Evolutionary conservation across 2,888 invertebrate genomes (phyloP).

Genomic region (Pseudococcus viburni): DNA sequence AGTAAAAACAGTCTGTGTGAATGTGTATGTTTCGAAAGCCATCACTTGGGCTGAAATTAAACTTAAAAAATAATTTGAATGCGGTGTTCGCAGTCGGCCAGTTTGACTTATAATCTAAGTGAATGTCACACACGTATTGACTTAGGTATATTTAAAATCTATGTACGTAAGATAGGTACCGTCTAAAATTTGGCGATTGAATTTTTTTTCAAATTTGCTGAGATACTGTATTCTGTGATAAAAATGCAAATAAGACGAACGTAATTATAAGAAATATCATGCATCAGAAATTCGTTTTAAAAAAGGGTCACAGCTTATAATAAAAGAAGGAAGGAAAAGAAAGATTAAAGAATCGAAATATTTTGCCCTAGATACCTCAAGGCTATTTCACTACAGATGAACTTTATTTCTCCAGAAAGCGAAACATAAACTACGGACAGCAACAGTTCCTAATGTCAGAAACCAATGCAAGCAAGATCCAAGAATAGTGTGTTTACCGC

Average conservation of each 20-base stretch:
- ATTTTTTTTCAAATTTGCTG: constrained; percentile 57
- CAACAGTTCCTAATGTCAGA: constrained; percentile 66
- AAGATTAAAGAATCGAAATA: constrained; percentile 60
- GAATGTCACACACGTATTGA: neutral
- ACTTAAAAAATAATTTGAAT: neutral
- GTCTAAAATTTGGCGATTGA: neutral
- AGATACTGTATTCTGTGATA: constrained; percentile 60
- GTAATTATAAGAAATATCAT: constrained; percentile 56
- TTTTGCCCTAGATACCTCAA: constrained; percentile 59
- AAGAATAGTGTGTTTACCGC: constrained; percentile 60
- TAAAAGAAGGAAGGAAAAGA: constrained; percentile 62
- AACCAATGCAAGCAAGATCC: constrained; percentile 66
- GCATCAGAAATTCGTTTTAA: constrained; percentile 48
- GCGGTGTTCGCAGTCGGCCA: constrained; percentile 7
- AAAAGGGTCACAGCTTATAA: constrained; percentile 62
- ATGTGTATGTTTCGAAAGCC: constrained; percentile 31
- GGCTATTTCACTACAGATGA: constrained; percentile 60
- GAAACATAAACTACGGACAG: constrained; percentile 66
- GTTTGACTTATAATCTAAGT: neutral
- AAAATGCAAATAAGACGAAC: constrained; percentile 55
- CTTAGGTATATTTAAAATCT: neutral
- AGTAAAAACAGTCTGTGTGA: neutral
- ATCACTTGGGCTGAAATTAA: constrained; percentile 22
- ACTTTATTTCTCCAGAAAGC: constrained; percentile 65
- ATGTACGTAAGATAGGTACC: neutral